A percentile compares a stretch with the other conserved stretches of the same genome.
phyloP scores from a whole-genome alignment of 2,888 invertebrate genomes.

The Sclerodermus sp. region DNA sequence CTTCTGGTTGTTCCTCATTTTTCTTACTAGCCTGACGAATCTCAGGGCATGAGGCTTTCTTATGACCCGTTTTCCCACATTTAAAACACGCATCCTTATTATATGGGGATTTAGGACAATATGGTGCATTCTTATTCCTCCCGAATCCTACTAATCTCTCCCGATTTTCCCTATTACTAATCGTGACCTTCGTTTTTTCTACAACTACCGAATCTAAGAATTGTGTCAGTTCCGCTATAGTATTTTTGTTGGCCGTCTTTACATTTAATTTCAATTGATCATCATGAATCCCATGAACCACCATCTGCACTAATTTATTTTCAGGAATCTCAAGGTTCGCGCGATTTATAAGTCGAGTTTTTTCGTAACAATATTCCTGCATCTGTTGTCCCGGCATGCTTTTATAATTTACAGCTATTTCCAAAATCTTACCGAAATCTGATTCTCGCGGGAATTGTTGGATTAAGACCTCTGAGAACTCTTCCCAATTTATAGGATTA shows the following conservation, averaged over 20 bases:
- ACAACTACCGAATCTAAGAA: not conserved
- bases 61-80: slow-evolving; percentile 3
- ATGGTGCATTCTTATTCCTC: no score
- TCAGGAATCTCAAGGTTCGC: slow-evolving; percentile 19
- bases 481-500: slow-evolving; percentile 14
- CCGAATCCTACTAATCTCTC: not conserved
- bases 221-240: slow-evolving; percentile 15
- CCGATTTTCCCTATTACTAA: not conserved
- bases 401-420: slow-evolving; percentile 8
- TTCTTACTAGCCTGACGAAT: no score
- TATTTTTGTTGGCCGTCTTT: slow-evolving; percentile 7
- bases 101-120: no score
- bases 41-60: slow-evolving; percentile 2
- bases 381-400: slow-evolving; percentile 15
- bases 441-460: slow-evolving; percentile 19
- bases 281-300: slow-evolving; percentile 22
- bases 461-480: slow-evolving; percentile 12
- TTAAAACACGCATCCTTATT: not conserved
- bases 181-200: no score
- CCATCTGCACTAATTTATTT: slow-evolving; percentile 12
- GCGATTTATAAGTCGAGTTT: slow-evolving; percentile 16
- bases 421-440: slow-evolving; percentile 16
- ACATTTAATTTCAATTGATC: slow-evolving; percentile 13
- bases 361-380: slow-evolving; percentile 18
- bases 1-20: no score